Percentiles rank a stretch among this genome's conserved stretches.
Evolutionary conservation across 2,113 vertebrate genomes (phyloP).

Genomic region (Trochalopteron elliotii): DNA sequence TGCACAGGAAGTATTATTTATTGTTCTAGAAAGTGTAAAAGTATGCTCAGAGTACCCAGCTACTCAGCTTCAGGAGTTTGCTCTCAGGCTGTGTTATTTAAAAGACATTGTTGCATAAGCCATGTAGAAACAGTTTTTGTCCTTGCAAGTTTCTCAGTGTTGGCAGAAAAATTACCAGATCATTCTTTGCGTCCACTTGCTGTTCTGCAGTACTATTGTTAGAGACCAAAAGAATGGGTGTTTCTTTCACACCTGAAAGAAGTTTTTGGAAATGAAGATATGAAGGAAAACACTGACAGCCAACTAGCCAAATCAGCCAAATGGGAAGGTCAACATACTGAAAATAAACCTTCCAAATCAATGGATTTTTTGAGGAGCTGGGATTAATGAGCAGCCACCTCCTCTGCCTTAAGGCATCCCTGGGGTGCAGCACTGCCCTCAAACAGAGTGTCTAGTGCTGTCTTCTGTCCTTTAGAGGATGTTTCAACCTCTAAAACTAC

Average conservation of each 20-base stretch:
- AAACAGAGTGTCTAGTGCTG: not conserved
- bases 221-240: not conserved
- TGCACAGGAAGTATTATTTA: not conserved
- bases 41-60: not conserved
- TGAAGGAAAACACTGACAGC: not conserved
- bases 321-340: not conserved
- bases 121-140: not conserved
- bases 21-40: not conserved
- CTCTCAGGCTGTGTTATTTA: accelerated
- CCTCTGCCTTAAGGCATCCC: not conserved
- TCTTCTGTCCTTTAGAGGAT: not conserved
- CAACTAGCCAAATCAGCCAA: not conserved
- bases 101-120: not conserved
- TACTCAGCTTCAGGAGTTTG: not conserved
- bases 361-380: not conserved
- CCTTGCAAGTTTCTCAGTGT: not conserved
- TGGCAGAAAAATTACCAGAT: not conserved
- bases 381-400: not conserved
- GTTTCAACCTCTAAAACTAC: not conserved
- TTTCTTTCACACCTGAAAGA: not conserved
- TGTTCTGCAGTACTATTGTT: not conserved
- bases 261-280: not conserved
- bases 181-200: not conserved
- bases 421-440: too few relatives aligned
- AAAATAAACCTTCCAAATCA: not conserved